Base-by-base conservation (phyloP, 2,888 invertebrate genomes). In the Stictocephala bisonia region DNA sequence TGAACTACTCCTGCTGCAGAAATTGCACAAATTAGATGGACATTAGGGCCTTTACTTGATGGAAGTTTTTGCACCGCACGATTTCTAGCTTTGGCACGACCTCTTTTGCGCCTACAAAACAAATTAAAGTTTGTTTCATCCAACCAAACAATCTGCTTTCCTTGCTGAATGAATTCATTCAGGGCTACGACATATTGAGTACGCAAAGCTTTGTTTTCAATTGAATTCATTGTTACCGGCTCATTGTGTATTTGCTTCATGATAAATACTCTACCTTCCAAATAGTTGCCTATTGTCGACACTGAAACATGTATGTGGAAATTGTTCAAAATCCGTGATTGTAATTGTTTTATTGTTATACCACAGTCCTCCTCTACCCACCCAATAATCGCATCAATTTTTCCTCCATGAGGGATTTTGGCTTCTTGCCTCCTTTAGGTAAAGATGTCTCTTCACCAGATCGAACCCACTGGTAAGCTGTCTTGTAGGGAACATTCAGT, bases 21-120 rank as follows among this genome's bases (percentile, higher is more conserved):
- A 20, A 64, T 64, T 18, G 64, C 64, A 35, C 40, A 64, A 3
- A 64, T 64, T 41, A 64, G 18, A n/a, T 60, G 60, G 9, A 31
- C 60, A 40, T 60, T 58, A 7, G 58, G 58, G 2, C 58, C 58
- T 58, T 26, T 58, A 27, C 58, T 58, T 53, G 53, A 20, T 3
- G 29, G 58, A 4, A 31, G 29, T 18, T 1, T 31, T 15, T 60
- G 60, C 1, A 27, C 11, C 4, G 31, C 31, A 4, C 31, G n/a
- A 9, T 60, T 60, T 4, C 60, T 31, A 18, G 29, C 60, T 31
- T 20, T 31, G 11, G 60, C 60, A 2, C 40, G 60, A n/a, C 15
- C 60, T 29, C 60, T 29, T 15, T 20, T 29, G 15, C 11, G 24
- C 60, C 31, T 24, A 58, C 60, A 60, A 18, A 60, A 60, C 15